Evolutionary conservation across 1,140 invertebrate genomes (phyloP).

Genomic region (Sarcophaga peregrina): DNA sequence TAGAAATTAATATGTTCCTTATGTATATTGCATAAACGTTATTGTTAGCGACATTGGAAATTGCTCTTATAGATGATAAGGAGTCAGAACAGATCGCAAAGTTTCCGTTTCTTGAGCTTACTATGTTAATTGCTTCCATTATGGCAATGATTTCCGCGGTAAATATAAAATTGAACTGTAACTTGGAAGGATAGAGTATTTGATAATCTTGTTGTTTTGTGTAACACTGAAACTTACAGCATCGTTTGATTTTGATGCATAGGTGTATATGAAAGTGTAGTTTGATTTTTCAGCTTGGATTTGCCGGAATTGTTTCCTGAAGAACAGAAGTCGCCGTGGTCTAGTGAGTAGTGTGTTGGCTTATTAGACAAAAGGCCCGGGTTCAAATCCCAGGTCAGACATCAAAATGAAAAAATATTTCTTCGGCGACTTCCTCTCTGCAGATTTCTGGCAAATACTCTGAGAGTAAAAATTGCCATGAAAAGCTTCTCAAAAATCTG

Average conservation of each 20-base stretch:
- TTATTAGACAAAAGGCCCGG: no score
- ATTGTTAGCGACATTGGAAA: neutral
- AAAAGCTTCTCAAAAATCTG: no score
- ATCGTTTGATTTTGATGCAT: neutral
- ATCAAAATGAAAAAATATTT: no score
- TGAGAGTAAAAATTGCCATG: no score
- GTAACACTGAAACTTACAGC: neutral
- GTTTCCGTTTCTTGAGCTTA: neutral
- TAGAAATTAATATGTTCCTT: neutral
- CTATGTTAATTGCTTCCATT: neutral
- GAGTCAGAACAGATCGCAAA: neutral
- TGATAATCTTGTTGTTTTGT: no score
- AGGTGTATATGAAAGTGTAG: neutral
- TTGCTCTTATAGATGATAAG: neutral
- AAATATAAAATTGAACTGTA: neutral
- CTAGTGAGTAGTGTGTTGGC: no score
- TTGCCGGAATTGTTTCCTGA: neutral
- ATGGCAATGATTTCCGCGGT: neutral
- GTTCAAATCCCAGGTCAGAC: no score
- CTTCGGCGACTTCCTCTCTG: no score
- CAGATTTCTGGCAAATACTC: no score
- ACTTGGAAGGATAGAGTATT: neutral
- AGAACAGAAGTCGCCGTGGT: no score
- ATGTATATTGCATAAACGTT: neutral
- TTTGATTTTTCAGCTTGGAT: neutral